Evolutionary conservation across 2,888 invertebrate species (phyloP).

Genomic region (Cerceris ruficornis): DNA sequence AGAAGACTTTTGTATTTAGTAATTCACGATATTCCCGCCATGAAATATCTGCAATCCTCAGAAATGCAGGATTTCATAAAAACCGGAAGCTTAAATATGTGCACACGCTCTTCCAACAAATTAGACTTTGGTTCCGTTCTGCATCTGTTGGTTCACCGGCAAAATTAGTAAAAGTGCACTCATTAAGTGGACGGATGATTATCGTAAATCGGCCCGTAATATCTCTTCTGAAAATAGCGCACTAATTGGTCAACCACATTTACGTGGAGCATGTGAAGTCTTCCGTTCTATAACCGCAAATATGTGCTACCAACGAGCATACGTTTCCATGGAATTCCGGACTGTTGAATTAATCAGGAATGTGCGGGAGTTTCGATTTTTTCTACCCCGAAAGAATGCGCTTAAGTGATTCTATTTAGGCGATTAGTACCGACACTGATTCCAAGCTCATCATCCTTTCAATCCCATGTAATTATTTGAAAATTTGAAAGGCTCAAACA

Average conservation of each 20-base stretch:
- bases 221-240: slow-evolving; percentile 49
- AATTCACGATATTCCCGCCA: too few species aligned
- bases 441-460: too few species aligned
- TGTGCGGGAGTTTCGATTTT: slow-evolving; percentile 20
- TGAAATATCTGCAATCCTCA: too few species aligned
- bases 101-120: not conserved
- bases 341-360: slow-evolving; percentile 56
- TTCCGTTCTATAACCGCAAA: slow-evolving; percentile 41
- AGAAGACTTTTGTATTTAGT: too few species aligned
- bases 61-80: too few species aligned
- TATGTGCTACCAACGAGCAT: slow-evolving; percentile 39
- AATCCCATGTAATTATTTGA: too few species aligned
- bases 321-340: slow-evolving; percentile 42
- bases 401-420: not conserved
- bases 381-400: slow-evolving; percentile 27
- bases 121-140: not conserved
- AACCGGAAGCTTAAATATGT: not conserved
- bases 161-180: slow-evolving; percentile 31
- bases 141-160: not conserved
- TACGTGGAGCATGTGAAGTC: slow-evolving; percentile 41
- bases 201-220: slow-evolving; percentile 42
- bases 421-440: not conserved
- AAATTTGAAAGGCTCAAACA: too few species aligned
- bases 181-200: slow-evolving; percentile 35
- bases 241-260: slow-evolving; percentile 62